A percentile compares a stretch with the other conserved stretches of the same genome.
Conservation (phyloP, 2,113 vertebrate species). For the Serilophus lunatus region DNA sequence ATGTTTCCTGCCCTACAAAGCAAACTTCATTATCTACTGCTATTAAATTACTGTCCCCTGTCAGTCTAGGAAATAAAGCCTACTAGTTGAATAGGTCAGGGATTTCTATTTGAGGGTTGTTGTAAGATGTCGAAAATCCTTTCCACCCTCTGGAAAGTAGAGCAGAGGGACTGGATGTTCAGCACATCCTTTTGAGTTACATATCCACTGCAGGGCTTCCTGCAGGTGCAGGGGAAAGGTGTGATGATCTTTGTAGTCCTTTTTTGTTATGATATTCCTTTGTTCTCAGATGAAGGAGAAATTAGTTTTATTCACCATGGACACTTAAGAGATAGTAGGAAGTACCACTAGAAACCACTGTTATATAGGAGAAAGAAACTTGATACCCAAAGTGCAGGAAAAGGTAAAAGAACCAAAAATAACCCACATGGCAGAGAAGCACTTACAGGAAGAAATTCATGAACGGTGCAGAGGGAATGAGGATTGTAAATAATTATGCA, state of each 20-base stretch:
- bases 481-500: not conserved
- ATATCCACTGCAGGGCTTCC: not conserved
- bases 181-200: not conserved
- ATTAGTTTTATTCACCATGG: rapidly evolving
- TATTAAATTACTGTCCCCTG: not conserved
- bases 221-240: not conserved
- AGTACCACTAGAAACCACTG: not conserved
- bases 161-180: not conserved
- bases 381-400: not conserved
- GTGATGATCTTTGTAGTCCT: not conserved
- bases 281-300: not conserved
- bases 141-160: not conserved
- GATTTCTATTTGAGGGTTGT: not conserved
- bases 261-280: not conserved
- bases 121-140: not conserved
- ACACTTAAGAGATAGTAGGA: not conserved
- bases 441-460: not conserved
- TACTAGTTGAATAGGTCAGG: not conserved
- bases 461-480: not conserved
- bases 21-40: not conserved
- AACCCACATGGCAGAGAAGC: not conserved
- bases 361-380: not conserved
- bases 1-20: not conserved
- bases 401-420: not conserved
- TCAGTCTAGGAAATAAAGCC: not conserved